Evolutionary conservation across 1,140 invertebrate species (phyloP).

Genomic region (Brachionus sp.): DNA sequence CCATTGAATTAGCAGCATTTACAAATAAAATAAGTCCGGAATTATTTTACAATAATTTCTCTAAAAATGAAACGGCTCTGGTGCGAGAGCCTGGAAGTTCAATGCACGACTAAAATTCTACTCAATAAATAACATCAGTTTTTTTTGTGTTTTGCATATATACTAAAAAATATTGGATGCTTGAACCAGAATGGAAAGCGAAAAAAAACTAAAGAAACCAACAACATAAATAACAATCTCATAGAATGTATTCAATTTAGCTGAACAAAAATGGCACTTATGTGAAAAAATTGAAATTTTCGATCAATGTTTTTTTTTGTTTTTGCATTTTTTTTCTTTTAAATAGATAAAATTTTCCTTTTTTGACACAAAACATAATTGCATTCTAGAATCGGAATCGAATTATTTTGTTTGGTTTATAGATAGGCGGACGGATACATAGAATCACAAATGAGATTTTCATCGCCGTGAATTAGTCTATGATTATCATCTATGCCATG

Average conservation of each 20-base stretch:
- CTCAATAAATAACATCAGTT: background rate
- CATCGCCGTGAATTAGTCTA: background rate
- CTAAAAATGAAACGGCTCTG: background rate
- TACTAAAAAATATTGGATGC: background rate
- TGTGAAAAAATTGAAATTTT: slow-evolving; percentile 10
- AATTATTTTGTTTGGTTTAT: background rate
- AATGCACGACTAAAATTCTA: background rate
- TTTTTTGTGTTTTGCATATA: background rate
- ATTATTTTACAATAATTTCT: slow-evolving; percentile 7
- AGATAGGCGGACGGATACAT: slow-evolving; percentile 19
- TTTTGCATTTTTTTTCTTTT: background rate
- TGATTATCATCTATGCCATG: background rate
- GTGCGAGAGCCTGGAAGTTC: background rate
- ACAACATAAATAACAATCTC: background rate
- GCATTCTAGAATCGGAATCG: background rate
- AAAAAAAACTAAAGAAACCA: background rate
- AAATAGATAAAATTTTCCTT: background rate
- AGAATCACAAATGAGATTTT: background rate
- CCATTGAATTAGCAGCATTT: background rate
- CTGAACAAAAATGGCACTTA: background rate
- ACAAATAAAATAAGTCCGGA: background rate
- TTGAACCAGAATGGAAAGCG: background rate
- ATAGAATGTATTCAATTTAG: background rate
- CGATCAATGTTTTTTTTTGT: background rate
- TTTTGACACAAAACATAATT: background rate